A percentile compares a stretch with the other conserved stretches of the same genome.
phyloP scores from a whole-genome alignment of 2,888 invertebrate genomes.

The Andrena bicolor region DNA sequence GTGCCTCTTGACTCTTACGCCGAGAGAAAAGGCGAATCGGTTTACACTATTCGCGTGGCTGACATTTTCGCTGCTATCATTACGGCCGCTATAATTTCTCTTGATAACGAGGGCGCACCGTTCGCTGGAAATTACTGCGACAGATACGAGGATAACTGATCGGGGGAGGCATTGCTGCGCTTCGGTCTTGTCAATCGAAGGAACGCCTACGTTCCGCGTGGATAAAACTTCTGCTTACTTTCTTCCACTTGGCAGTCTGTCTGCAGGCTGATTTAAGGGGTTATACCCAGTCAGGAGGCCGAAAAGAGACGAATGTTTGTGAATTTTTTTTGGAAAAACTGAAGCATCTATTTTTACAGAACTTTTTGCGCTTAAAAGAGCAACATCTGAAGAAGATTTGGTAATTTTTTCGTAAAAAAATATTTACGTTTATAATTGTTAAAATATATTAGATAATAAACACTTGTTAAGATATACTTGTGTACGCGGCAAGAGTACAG shows the following conservation, averaged over 20 bases:
- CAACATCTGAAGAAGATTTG: no score
- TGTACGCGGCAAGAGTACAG: no score
- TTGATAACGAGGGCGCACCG: conserved; percentile 13
- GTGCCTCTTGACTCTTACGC: conserved; percentile 59
- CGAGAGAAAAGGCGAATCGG: conserved; percentile 54
- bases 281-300: no score
- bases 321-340: no score
- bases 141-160: conserved; percentile 25
- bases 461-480: no score
- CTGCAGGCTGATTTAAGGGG: background rate
- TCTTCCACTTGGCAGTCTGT: background rate
- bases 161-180: background rate
- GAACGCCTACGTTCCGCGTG: background rate
- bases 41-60: conserved; percentile 60
- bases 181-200: conserved; percentile 20
- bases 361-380: no score
- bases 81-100: conserved; percentile 46
- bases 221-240: background rate
- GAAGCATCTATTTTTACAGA: no score
- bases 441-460: no score
- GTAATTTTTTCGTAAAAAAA: no score
- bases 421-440: no score
- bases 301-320: no score
- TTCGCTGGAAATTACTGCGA: conserved; percentile 6
- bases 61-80: conserved; percentile 50